phyloP scores from a whole-genome alignment of 2,797 vertebrate species.

The Phataginus tetradactyla region DNA sequence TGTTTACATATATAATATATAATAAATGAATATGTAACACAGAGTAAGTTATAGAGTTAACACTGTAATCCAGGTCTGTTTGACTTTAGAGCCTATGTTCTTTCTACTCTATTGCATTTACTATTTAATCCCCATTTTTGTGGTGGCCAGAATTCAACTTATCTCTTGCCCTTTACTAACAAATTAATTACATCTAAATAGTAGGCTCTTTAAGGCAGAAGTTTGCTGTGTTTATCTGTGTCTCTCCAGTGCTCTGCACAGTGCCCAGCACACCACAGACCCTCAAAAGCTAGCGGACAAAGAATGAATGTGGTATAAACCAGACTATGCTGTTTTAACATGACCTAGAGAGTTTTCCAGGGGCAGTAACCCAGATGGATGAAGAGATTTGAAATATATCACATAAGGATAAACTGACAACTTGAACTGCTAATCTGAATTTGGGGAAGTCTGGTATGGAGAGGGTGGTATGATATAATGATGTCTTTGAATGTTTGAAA shows the following conservation, averaged over 20 bases:
- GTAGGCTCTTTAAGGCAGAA: not conserved
- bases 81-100: not conserved
- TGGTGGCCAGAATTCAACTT: not conserved
- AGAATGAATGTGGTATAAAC: not conserved
- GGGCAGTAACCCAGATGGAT: not conserved
- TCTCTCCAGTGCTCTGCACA: not conserved
- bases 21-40: not conserved
- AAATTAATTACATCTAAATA: not conserved
- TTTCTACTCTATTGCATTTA: slow-evolving; percentile 2
- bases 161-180: not conserved
- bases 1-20: not conserved
- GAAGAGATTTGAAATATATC: not conserved
- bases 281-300: not conserved
- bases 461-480: not conserved
- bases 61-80: not conserved
- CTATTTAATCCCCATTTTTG: not conserved
- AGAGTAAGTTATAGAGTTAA: not conserved
- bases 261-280: not conserved
- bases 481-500: slow-evolving; percentile 32
- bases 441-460: not conserved
- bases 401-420: not conserved
- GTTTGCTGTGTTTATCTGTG: not conserved
- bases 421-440: not conserved
- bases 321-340: not conserved
- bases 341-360: not conserved